Evolutionary conservation across 2,888 invertebrate genomes (phyloP), one percentile per base, ranked within the genome.

Genomic region (Drosophila prolongata): DNA sequence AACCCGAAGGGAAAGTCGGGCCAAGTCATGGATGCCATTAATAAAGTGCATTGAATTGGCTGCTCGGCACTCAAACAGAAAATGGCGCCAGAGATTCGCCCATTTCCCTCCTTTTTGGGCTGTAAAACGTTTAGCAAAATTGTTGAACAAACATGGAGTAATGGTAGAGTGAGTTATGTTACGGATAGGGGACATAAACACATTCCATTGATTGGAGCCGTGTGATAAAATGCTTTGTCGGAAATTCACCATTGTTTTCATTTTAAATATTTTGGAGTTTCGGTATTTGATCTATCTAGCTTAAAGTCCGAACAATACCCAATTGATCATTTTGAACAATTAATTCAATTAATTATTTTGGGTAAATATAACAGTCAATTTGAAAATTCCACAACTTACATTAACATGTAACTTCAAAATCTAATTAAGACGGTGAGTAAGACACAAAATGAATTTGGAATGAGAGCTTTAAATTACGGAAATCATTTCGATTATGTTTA

Each of bases 21-120:
- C 78, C 62, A 65, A 59, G 67, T 67, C 70, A 80, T 76, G 55
- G 79, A 74, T 60, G 74, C 84, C 80, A 87, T 83, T 83, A 83
- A 86, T 88, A 86, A 83, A 77, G 78, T 76, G 71, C 69, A 72
- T 72, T 71, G 68, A 73, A 87, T 88, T 66, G 66, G 66, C 69
- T 68, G 55, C 69, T 27, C 16, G 77, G 66, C 75, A 73, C 79
- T 76, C 61, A 53, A 53, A 58, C 64, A 50, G 66, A 73, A 78
- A 55, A 74, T 66, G 70, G 57, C 55, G 30, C 11, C 24, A 52
- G 56, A 37, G 53, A 52, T 50, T 24, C 40, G 43, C 19, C 11
- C 43, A 24, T 11, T 30, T 50, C n/a, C 50, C 35, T 66, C 71
- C 61, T 57, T 72, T 64, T 57, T 69, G 68, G 53, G 47, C 71